Percentiles rank a stretch among this genome's conserved stretches.
Conservation (phyloP, 2,113 vertebrate genomes). For the Eubucco bourcierii region DNA sequence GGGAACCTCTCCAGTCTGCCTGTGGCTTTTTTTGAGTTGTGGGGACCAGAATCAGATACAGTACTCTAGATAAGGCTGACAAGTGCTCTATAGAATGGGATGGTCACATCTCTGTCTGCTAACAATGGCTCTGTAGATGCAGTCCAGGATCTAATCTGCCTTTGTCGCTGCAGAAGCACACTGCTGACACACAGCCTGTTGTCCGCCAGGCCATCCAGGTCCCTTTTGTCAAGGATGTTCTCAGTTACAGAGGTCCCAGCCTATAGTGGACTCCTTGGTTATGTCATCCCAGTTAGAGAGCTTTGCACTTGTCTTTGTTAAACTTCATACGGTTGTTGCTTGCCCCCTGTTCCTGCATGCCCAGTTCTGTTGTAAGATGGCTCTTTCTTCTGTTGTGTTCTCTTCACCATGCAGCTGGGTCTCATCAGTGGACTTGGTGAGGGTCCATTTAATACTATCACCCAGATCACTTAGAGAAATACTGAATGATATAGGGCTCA, state of each 20-base stretch:
- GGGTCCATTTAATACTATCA: background rate
- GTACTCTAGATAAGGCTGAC: background rate
- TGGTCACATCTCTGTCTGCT: background rate
- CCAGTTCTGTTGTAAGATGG: background rate
- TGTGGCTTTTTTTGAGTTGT: background rate
- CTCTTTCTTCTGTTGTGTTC: background rate
- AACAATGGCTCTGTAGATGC: background rate
- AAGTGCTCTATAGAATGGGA: background rate
- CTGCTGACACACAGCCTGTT: background rate
- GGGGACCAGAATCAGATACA: background rate
- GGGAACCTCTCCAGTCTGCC: background rate
- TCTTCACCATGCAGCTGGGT: background rate
- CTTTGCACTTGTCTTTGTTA: background rate
- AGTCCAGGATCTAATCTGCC: background rate
- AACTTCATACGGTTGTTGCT: background rate
- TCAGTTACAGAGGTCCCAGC: background rate
- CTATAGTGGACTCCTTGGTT: background rate
- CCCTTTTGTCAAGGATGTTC: background rate
- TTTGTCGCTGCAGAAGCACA: background rate
- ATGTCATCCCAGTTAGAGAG: background rate
- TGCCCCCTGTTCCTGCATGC: background rate
- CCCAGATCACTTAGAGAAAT: background rate
- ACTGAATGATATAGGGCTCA: background rate
- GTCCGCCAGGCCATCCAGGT: background rate
- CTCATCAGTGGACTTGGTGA: no score